A percentile compares a stretch with the other conserved stretches of the same genome.
phyloP scores from a whole-genome alignment of 2,888 invertebrate genomes.

The Sialis lutaria region DNA sequence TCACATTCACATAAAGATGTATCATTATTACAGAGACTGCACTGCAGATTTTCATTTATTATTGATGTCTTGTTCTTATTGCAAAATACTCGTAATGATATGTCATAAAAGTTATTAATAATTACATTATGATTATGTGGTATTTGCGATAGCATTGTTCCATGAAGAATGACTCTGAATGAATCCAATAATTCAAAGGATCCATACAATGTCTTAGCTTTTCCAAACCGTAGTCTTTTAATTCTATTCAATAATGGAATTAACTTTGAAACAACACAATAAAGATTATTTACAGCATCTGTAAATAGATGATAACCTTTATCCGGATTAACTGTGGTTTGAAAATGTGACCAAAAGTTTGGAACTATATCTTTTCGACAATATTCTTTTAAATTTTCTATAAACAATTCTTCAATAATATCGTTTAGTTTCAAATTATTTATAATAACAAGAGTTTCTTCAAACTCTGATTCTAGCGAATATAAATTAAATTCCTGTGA shows the following conservation, averaged over 20 bases:
- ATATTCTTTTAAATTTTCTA: constrained; percentile 36
- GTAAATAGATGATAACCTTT: constrained; percentile 47
- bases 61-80: constrained; percentile 26
- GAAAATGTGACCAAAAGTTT: constrained; percentile 48
- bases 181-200: constrained; percentile 34
- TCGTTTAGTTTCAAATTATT: constrained; percentile 18
- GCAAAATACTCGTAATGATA: constrained; percentile 55
- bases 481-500: too few species aligned
- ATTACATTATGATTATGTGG: constrained; percentile 50
- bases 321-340: constrained; percentile 29
- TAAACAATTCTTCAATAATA: constrained; percentile 24
- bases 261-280: constrained; percentile 35
- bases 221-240: constrained; percentile 30
- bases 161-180: constrained; percentile 45
- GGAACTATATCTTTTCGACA: constrained; percentile 41
- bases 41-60: constrained; percentile 39
- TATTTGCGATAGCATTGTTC: constrained; percentile 50
- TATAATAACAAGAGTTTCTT: constrained; percentile 18
- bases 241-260: constrained; percentile 35
- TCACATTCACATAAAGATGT: constrained; percentile 42
- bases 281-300: constrained; percentile 45
- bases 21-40: constrained; percentile 56
- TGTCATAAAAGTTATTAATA: constrained; percentile 58
- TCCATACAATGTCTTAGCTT: constrained; percentile 32
- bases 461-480: constrained; percentile 21